Percentiles rank a stretch among this genome's conserved stretches.
phyloP scores from a whole-genome alignment of 2,888 invertebrate genomes.

The Spilarctia lutea region DNA sequence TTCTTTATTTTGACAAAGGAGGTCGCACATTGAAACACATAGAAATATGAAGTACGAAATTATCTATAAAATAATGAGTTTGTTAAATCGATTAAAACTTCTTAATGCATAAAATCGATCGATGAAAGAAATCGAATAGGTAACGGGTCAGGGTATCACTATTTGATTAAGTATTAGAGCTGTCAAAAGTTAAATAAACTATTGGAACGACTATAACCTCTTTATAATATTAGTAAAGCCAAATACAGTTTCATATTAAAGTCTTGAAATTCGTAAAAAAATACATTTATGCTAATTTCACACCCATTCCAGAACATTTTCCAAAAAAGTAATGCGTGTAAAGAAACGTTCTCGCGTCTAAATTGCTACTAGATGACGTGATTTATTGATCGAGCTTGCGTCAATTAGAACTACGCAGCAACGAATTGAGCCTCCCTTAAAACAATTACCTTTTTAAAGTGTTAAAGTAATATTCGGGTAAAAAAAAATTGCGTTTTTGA shows the following conservation, averaged over 20 bases:
- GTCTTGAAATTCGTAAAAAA: not conserved
- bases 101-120: too few relatives aligned
- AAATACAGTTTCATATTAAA: not conserved
- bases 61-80: too few relatives aligned
- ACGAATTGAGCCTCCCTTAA: not conserved
- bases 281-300: not conserved
- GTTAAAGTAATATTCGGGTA: not conserved
- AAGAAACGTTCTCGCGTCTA: conserved; percentile 1
- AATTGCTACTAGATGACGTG: not conserved
- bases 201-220: too few relatives aligned
- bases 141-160: too few relatives aligned
- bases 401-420: not conserved
- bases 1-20: too few relatives aligned
- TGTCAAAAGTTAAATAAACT: too few relatives aligned
- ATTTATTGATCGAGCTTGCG: conserved; percentile 9
- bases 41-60: too few relatives aligned
- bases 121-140: too few relatives aligned
- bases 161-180: too few relatives aligned
- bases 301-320: not conserved
- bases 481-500: not conserved
- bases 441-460: not conserved
- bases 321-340: not conserved
- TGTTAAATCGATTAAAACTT: too few relatives aligned
- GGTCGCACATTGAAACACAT: too few relatives aligned
- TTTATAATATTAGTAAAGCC: too few relatives aligned